Evolutionary conservation across 2,797 vertebrate species (phyloP).

Genomic region (Paramormyrops hopkinsi): DNA sequence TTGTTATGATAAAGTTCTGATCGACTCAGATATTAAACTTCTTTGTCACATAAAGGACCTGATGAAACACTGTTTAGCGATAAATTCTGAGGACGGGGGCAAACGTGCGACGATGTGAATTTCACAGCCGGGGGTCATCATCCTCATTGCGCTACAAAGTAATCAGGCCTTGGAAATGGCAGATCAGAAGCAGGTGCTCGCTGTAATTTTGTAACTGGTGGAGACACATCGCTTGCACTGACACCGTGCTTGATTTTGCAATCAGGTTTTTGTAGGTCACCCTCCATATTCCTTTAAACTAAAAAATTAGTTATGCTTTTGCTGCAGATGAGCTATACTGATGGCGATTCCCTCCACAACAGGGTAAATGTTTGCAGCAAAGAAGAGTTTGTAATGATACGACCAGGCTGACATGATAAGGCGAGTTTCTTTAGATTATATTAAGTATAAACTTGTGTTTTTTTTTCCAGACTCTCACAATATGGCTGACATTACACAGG

Average conservation of each 20-base stretch:
- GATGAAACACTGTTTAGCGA: conserved; percentile 46
- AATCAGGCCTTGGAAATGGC: conserved; percentile 45
- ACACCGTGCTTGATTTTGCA: conserved; percentile 3
- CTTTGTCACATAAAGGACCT: background rate
- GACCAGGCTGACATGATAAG: background rate
- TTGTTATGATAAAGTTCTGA: background rate
- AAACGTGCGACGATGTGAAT: conserved; percentile 41
- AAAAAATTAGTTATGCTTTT: background rate
- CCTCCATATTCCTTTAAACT: background rate
- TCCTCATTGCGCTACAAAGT: conserved; percentile 42
- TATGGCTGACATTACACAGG: background rate
- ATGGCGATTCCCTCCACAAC: background rate
- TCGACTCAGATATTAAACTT: background rate
- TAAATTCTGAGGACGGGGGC: conserved; percentile 53
- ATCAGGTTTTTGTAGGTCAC: background rate
- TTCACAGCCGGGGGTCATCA: conserved; percentile 52
- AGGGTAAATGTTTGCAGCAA: background rate
- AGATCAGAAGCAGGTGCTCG: conserved; percentile 28
- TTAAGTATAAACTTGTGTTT: background rate
- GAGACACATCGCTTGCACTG: background rate
- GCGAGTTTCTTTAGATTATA: background rate
- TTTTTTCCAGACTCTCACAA: background rate
- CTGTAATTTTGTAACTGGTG: conserved; percentile 35
- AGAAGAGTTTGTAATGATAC: background rate
- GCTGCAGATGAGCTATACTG: background rate